Evolutionary conservation across 2,797 vertebrate species (phyloP), one percentile per base, ranked within the genome.

Genomic region (Phrynocephalus vlangalii): DNA sequence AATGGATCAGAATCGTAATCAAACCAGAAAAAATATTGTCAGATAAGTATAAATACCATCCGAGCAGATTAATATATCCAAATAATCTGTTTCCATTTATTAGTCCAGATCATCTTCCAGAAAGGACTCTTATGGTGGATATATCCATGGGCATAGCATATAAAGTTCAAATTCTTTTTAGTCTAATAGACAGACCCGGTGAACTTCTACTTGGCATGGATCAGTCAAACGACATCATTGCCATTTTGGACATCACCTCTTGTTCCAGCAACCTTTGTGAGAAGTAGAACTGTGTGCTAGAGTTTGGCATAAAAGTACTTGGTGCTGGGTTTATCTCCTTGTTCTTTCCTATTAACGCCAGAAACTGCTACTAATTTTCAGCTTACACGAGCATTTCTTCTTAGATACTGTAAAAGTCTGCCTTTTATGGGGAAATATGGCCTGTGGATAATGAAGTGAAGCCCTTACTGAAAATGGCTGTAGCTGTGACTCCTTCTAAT

Each of bases 381-480:
- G n/a, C 63, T 87, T 89, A 76, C 84, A 80, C 48, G 38, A 66
- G 28, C 20, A 68, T 82, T 82, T 68, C 56, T 67, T 77, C 1
- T 9, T 82, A 91, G 79, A 20, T 80, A 15, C 84, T 87, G 80
- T 72, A 22, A 81, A 30, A 68, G 26, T 9, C 15, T 38, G 68
- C 2, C 38, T 0, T 0, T 0, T 15, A 18, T 4, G 60, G 60
- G 60, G 33, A 26, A 33, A 67, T 66, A 11, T 30, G 26, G 38
- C 66, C 26, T 28, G 28, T 82, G 80, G 3, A 66, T 28, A 33
- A 28, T 82, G 63, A 16, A 4, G 16, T 81, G 67, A 84, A 79
- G 56, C 2, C 0, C 56, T 50, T 48, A 60, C 56, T 33, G 20
- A 20, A 80, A 16, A 1, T 30, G 13, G 13, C 13, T 52, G 44